Percentiles rank a stretch among this genome's conserved stretches.
Evolutionary conservation across 2,797 vertebrate species (phyloP).

Genomic region (Ctenochaetus hawaiiensis): DNA sequence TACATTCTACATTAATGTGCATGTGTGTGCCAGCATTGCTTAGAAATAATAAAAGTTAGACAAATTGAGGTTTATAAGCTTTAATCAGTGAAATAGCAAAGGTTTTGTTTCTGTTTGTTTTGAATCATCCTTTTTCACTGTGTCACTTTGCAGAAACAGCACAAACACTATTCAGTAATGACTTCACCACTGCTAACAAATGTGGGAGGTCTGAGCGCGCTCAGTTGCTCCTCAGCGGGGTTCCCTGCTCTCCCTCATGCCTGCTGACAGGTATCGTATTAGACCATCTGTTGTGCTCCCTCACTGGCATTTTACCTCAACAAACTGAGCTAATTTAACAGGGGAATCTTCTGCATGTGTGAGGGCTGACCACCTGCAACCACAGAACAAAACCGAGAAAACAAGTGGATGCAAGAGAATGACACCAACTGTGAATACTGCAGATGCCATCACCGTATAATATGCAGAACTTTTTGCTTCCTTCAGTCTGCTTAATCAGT

Average conservation of each 20-base stretch:
- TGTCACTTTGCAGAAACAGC: slow-evolving; percentile 61
- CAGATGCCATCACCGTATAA: neutral
- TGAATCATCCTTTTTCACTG: slow-evolving; percentile 31
- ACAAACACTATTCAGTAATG: slow-evolving; percentile 63
- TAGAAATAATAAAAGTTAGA: neutral
- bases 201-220: slow-evolving; percentile 59
- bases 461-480: neutral
- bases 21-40: neutral
- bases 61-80: neutral
- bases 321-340: slow-evolving; percentile 43
- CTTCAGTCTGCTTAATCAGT: neutral
- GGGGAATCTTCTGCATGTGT: slow-evolving; percentile 42
- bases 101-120: slow-evolving; percentile 22
- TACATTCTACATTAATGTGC: neutral
- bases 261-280: slow-evolving; percentile 75
- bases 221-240: slow-evolving; percentile 56
- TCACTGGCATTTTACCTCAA: slow-evolving; percentile 41
- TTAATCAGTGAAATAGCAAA: neutral
- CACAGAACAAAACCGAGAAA: slow-evolving; percentile 19
- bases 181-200: slow-evolving; percentile 69
- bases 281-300: slow-evolving; percentile 69
- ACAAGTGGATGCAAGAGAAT: slow-evolving; percentile 18
- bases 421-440: slow-evolving; percentile 10
- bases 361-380: slow-evolving; percentile 45
- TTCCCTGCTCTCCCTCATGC: slow-evolving; percentile 54